These are phyloP conservation scores for Caenorhabditis uteleia DNA, from an alignment of 2,888 invertebrate species.

Conservation along the genomic window DNA sequence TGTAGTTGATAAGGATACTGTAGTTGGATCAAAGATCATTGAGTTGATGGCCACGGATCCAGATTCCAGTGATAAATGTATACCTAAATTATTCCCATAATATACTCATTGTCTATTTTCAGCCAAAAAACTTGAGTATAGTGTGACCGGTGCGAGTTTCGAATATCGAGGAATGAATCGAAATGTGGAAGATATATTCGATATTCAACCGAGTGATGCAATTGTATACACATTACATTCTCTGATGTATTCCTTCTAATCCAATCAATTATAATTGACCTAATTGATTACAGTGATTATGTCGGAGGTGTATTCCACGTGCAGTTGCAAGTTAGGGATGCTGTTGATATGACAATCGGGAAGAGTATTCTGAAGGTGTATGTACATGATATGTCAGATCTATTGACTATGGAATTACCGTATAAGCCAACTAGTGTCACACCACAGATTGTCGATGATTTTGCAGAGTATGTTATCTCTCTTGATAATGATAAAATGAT, in stretches of 20 bases:
- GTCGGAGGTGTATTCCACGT: conserved; percentile 36
- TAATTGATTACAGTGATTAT: conserved; percentile 10
- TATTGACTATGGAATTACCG: conserved; percentile 25
- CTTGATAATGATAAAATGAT: neutral
- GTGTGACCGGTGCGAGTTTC: conserved; percentile 19
- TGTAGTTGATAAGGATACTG: conserved; percentile 25
- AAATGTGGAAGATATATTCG: conserved; percentile 23
- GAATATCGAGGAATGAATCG: conserved; percentile 38
- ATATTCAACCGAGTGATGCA: conserved; percentile 6
- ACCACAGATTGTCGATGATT: conserved; percentile 13
- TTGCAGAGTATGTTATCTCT: conserved; percentile 2
- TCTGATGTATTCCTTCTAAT: neutral
- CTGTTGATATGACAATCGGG: conserved; percentile 27
- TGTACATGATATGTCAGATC: conserved; percentile 29
- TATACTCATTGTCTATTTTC: neutral
- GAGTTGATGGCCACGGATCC: conserved; percentile 22
- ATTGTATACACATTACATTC: conserved; percentile 5
- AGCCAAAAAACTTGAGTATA: conserved; percentile 26
- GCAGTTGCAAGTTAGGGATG: conserved; percentile 18
- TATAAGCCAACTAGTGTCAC: conserved; percentile 18
- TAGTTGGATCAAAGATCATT: conserved; percentile 18
- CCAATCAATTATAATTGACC: neutral
- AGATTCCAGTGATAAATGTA: conserved; percentile 15
- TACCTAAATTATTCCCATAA: neutral
- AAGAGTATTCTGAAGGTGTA: conserved; percentile 17